A percentile compares a stretch with the other conserved stretches of the same genome.
phyloP scores from a whole-genome alignment of 1,140 invertebrate genomes.

The Lamellibrachia luymesi region DNA sequence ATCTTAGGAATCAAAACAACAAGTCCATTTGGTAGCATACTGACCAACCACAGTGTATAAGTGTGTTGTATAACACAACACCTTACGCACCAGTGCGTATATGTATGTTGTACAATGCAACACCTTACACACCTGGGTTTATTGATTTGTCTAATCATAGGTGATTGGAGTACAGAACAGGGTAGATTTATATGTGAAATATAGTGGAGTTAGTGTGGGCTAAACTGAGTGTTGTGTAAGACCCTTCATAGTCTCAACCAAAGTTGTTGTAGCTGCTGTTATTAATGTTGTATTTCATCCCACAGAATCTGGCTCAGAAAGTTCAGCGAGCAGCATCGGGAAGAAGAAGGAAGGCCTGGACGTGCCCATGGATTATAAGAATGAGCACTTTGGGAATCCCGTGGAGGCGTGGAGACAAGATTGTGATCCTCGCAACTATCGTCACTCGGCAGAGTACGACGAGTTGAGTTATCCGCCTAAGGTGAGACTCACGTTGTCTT shows the following conservation, averaged over 20 bases:
- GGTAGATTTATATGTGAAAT: not conserved
- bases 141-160: not conserved
- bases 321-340: conserved; percentile 61
- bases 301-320: conserved; percentile 67
- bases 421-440: conserved; percentile 62
- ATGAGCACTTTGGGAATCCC: conserved; percentile 46
- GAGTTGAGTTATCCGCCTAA: conserved; percentile 77
- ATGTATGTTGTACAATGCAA: no score
- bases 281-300: not conserved
- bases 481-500: not conserved
- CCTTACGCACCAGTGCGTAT: no score
- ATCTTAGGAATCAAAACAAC: no score
- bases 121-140: not conserved
- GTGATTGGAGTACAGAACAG: not conserved
- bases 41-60: no score
- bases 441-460: conserved; percentile 85
- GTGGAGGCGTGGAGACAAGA: conserved; percentile 53
- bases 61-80: no score
- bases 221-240: no score
- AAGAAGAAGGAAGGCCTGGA: conserved; percentile 54
- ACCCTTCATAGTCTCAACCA: not conserved
- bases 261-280: not conserved
- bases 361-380: conserved; percentile 53
- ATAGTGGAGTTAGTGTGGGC: not conserved
- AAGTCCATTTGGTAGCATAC: no score